Evolutionary conservation across 1,140 invertebrate species (phyloP).

Genomic region (Bicyclus anynana): DNA sequence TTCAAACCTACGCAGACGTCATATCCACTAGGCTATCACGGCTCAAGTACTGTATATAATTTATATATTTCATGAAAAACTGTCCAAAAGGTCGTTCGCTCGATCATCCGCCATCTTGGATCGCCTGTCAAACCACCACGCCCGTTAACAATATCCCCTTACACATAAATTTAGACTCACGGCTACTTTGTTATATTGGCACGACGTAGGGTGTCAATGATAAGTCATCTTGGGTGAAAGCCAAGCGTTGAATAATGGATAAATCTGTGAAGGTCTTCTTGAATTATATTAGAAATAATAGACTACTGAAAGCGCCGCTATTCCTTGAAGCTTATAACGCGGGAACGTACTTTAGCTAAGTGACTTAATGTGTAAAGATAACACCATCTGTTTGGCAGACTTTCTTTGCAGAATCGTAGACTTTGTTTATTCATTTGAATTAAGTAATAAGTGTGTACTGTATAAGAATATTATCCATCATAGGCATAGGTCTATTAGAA

Average conservation of each 20-base stretch:
- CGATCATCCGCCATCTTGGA: constrained; percentile 13
- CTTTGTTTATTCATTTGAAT: too few relatives aligned
- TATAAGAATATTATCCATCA: too few relatives aligned
- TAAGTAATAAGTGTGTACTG: too few relatives aligned
- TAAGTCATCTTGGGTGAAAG: constrained; percentile 27
- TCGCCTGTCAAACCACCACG: constrained; percentile 14
- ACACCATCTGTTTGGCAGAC: too few relatives aligned
- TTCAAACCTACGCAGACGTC: too few relatives aligned
- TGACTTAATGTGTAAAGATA: too few relatives aligned
- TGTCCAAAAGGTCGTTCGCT: neutral
- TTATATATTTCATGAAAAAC: neutral
- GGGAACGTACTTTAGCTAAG: neutral
- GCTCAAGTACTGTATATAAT: too few relatives aligned
- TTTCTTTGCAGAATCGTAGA: too few relatives aligned
- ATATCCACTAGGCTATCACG: too few relatives aligned
- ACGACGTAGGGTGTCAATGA: constrained; percentile 21
- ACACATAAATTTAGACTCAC: constrained; percentile 23
- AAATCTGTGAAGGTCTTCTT: constrained; percentile 22
- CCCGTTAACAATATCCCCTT: constrained; percentile 16
- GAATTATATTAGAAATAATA: constrained; percentile 19
- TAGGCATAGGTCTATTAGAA: too few relatives aligned
- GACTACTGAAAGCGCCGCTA: neutral
- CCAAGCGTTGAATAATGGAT: constrained; percentile 29
- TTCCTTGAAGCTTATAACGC: neutral
- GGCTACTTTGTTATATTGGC: constrained; percentile 23